Percentiles rank a stretch among this genome's conserved stretches.
Conservation (phyloP, 1,140 invertebrate genomes). For the Aphaenogaster ashmeadi region DNA sequence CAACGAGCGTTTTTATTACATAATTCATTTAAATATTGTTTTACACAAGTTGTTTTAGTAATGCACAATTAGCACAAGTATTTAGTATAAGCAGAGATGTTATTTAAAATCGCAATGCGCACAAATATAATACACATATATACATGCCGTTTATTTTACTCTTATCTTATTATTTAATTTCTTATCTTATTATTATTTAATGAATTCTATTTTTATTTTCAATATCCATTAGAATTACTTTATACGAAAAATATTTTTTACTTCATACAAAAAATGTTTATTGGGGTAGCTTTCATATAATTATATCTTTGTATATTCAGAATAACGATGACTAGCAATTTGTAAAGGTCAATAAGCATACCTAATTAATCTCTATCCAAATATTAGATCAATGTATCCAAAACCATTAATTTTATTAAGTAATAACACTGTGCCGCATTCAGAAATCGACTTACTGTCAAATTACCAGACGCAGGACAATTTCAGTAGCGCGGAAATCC, state of each 20-base stretch:
- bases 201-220: background rate
- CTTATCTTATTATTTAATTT: background rate
- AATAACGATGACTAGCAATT: conserved; percentile 20
- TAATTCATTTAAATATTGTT: conserved; percentile 1
- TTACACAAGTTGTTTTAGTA: background rate
- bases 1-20: background rate
- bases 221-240: background rate
- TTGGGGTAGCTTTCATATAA: background rate
- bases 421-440: conserved; percentile 65
- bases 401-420: conserved; percentile 70
- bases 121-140: background rate
- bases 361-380: conserved; percentile 67
- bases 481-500: conserved; percentile 70
- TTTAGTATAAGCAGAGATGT: background rate
- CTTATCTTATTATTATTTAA: background rate
- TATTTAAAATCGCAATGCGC: background rate
- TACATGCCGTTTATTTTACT: background rate
- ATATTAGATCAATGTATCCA: background rate
- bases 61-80: background rate
- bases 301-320: background rate
- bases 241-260: background rate
- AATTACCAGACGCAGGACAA: conserved; percentile 50
- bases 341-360: conserved; percentile 25
- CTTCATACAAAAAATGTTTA: background rate
- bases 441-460: conserved; percentile 9